Evolutionary conservation across 2,797 vertebrate species (phyloP).

Genomic region (Chloroceryle amazona): DNA sequence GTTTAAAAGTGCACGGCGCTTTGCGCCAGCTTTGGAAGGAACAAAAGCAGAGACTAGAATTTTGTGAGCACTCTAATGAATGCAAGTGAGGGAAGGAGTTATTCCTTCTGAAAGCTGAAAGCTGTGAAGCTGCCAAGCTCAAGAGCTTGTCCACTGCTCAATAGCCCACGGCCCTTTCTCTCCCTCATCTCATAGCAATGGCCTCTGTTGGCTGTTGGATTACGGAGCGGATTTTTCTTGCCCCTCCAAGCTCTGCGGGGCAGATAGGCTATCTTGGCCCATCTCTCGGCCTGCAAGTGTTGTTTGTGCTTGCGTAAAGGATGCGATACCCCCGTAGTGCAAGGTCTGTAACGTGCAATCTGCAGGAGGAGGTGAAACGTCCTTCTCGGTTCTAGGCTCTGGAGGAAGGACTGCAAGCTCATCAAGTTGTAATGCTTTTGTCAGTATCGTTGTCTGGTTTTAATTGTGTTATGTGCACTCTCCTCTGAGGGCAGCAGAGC

Average conservation of each 20-base stretch:
- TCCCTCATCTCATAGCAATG: not conserved
- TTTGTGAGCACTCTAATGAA: not conserved
- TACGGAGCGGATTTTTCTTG: not conserved
- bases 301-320: constrained; percentile 35
- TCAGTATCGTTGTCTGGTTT: not conserved
- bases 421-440: not conserved
- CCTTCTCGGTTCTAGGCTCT: not conserved
- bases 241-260: not conserved
- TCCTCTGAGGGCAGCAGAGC: not conserved
- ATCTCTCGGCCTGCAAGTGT: not conserved
- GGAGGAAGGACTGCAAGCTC: constrained; percentile 16
- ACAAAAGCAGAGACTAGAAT: not conserved
- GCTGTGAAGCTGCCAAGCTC: not conserved
- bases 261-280: constrained; percentile 45
- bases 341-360: constrained; percentile 46
- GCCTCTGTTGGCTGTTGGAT: not conserved
- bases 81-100: not conserved
- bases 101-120: not conserved
- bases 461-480: not conserved
- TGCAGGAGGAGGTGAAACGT: not conserved
- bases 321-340: not conserved
- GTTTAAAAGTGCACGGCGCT: not conserved
- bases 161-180: not conserved
- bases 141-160: not conserved
- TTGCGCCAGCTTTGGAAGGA: not conserved